phyloP scores from a whole-genome alignment of 1,140 invertebrate genomes.

The Thrips palmi region DNA sequence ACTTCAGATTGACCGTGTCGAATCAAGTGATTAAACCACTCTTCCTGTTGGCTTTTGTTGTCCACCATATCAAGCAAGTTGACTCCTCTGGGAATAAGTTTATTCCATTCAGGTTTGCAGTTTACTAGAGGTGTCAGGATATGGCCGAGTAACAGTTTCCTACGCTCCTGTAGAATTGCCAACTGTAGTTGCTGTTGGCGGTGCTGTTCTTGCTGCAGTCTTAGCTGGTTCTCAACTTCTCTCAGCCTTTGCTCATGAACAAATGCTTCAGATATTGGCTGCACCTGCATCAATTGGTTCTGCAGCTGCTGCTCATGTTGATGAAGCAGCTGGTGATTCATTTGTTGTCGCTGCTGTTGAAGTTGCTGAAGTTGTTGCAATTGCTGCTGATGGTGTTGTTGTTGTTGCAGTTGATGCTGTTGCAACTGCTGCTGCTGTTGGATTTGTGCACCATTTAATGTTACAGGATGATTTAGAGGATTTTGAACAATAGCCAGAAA shows the following conservation, averaged over 20 bases:
- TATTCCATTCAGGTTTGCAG: constrained; percentile 20
- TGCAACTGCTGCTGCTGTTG: constrained; percentile 15
- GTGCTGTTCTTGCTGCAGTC: no score
- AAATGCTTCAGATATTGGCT: constrained; percentile 12
- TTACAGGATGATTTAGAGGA: constrained; percentile 22
- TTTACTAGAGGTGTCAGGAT: no score
- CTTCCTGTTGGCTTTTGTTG: constrained; percentile 17
- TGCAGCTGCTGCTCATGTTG: constrained; percentile 16
- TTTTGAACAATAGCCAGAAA: constrained; percentile 22
- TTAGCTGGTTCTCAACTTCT: constrained; percentile 4
- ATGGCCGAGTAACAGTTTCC: no score
- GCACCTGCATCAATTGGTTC: constrained; percentile 9
- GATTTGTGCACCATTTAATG: constrained; percentile 20
- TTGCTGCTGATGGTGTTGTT: constrained; percentile 18
- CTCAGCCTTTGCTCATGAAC: constrained; percentile 10
- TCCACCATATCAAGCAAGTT: constrained; percentile 22
- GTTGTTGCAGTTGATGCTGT: constrained; percentile 13
- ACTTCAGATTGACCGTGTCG: constrained; percentile 20
- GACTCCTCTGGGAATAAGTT: constrained; percentile 22
- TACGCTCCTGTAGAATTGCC: no score
- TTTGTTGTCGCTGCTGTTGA: constrained; percentile 10
- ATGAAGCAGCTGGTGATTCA: constrained; percentile 9
- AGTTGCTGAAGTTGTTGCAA: constrained; percentile 14
- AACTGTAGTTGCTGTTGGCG: no score
- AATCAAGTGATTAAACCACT: constrained; percentile 26